Percentiles rank a stretch among this genome's conserved stretches.
Conservation (phyloP, 2,888 invertebrate genomes). For the Nephrotoma guestfalica region DNA sequence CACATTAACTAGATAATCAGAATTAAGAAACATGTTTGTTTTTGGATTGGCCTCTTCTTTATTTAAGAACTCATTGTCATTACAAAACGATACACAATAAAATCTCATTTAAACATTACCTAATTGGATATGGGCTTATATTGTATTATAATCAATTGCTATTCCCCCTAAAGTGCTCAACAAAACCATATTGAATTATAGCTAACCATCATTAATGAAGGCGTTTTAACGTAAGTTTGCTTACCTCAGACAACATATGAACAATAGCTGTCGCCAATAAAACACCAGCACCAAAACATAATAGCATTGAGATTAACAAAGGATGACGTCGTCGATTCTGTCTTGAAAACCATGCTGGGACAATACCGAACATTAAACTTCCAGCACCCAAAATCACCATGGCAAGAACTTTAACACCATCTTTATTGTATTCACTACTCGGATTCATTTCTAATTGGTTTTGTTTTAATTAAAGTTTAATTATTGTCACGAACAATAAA, state of each 20-base stretch:
- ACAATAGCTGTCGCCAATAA: slow-evolving; percentile 59
- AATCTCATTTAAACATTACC: neutral
- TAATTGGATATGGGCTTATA: neutral
- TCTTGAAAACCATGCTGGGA: slow-evolving; percentile 50
- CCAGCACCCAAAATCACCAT: slow-evolving; percentile 51
- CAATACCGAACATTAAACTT: slow-evolving; percentile 52
- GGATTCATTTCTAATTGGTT: neutral
- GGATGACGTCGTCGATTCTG: slow-evolving; percentile 42
- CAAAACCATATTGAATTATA: too few relatives aligned
- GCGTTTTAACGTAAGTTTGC: slow-evolving; percentile 1
- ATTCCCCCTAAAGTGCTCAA: neutral
- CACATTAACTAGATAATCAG: too few relatives aligned
- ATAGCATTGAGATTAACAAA: slow-evolving; percentile 47
- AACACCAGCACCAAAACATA: slow-evolving; percentile 72
- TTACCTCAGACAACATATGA: slow-evolving; percentile 69
- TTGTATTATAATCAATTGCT: too few relatives aligned
- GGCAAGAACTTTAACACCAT: slow-evolving; percentile 46
- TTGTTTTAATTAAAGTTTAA: neutral
- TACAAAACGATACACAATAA: too few relatives aligned
- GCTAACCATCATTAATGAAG: neutral
- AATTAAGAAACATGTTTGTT: too few relatives aligned
- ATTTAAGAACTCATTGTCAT: too few relatives aligned
- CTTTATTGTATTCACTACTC: slow-evolving; percentile 4
- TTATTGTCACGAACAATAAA: neutral
- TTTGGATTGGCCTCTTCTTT: too few relatives aligned